Percentiles rank a stretch among this genome's conserved stretches.
phyloP scores from a whole-genome alignment of 2,797 vertebrate genomes.

The Notoglanidium macrostoma region DNA sequence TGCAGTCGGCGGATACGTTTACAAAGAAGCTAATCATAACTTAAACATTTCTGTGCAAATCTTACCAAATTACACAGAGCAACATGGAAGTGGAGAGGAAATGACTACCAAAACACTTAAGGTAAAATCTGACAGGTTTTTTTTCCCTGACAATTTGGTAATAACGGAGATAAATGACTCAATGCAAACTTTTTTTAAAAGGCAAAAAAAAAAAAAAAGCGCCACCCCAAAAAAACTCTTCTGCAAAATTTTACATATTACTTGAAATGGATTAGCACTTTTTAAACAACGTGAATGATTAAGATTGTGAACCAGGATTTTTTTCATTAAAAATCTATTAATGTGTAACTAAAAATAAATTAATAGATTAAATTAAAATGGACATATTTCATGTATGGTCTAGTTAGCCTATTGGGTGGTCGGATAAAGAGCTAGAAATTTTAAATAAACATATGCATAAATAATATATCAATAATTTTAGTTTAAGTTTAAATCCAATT shows the following conservation, averaged over 20 bases:
- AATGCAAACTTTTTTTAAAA: constrained; percentile 44
- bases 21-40: constrained; percentile 71
- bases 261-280: neutral
- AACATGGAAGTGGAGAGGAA: constrained; percentile 58
- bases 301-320: neutral
- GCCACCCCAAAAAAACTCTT: neutral
- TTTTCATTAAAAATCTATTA: neutral
- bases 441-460: neutral
- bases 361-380: neutral
- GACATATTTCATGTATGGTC: neutral
- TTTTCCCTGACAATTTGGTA: constrained; percentile 54
- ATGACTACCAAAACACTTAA: constrained; percentile 59
- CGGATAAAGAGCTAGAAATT: neutral
- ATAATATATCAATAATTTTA: neutral
- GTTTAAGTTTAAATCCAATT: neutral
- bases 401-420: neutral
- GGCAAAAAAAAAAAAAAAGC: constrained; percentile 18
- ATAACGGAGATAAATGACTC: constrained; percentile 52
- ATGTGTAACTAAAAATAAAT: neutral
- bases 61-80: constrained; percentile 58
- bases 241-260: neutral
- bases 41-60: constrained; percentile 63
- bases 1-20: constrained; percentile 70
- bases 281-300: neutral
- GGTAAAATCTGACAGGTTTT: constrained; percentile 59